Base-by-base conservation (phyloP, 2,113 vertebrate genomes). In the Albula goreensis region DNA sequence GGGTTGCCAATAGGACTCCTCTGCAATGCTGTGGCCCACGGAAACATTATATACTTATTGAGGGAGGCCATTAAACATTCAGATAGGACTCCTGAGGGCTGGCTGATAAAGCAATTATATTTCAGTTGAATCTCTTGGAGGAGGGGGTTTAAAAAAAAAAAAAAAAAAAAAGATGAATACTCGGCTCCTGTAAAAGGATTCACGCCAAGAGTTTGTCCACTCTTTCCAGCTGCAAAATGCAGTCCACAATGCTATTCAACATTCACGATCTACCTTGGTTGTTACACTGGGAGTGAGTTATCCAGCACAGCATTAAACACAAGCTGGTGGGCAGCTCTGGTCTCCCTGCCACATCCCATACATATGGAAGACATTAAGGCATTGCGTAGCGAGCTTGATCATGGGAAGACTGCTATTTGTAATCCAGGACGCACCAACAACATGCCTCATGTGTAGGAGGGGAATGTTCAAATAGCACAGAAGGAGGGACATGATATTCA, bases 321-420 rank as follows among this genome's bases (percentile, higher is more conserved):
- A 66, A 52, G 25, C 22, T 48, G 80, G n/a, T 51, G 50, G 51
- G 57, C 66, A 57, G 53, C 87, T 90, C 85, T 86, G 84, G 88
- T 90, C 90, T 91, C 89, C 91, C 89, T 90, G 85, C 87, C 82
- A 80, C 85, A 85, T 81, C 48, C n/a, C 56, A 50, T 85, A 89
- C 93, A 95, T 94, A 93, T 94, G 94, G 93, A 94, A 95, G 87
- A 91, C 92, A 95, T 95, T 93, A 94, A 91, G 50, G 89, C 91
- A 92, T 90, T 93, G 93, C 90, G 92, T 93, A 93, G 91, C 87
- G 85, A 89, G 90, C 91, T 89, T 85, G n/a, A 49, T 48, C 56
- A 6, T 53, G 81, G 41, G 81, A 41, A 60, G 10, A 63, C 80
- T 81, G 80, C 80, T 22, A 53, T 91, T 93, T 91, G 92, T 87